A percentile compares a stretch with the other conserved stretches of the same genome.
These are phyloP conservation scores for Pristis pectinata DNA, from an alignment of 2,797 vertebrate species.

Conservation along the genomic window DNA sequence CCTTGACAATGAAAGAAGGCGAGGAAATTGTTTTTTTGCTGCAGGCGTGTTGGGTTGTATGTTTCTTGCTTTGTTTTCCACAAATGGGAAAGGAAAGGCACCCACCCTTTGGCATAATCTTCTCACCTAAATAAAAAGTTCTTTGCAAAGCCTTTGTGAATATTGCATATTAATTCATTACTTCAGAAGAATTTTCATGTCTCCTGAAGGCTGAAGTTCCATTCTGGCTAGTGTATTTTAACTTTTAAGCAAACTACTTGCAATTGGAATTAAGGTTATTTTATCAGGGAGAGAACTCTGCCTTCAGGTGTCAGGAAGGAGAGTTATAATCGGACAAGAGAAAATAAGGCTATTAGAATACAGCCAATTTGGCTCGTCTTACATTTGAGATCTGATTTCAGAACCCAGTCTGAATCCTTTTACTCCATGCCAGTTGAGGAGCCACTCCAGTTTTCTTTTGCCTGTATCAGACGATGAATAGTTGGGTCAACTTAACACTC, in stretches of 20 bases:
- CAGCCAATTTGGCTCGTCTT: not conserved
- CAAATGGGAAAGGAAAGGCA: constrained; percentile 25
- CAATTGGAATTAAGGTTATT: not conserved
- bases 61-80: constrained; percentile 29
- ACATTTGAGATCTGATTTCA: constrained; percentile 5
- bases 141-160: not conserved
- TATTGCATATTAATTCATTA: not conserved
- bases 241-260: not conserved
- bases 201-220: not conserved
- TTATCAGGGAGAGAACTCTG: not conserved
- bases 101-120: constrained; percentile 24
- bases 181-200: not conserved
- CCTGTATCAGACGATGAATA: not conserved
- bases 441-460: not conserved
- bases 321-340: not conserved
- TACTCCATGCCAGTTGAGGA: not conserved
- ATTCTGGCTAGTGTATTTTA: not conserved
- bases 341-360: not conserved
- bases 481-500: not conserved
- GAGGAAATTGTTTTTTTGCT: constrained; percentile 11
- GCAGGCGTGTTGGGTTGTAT: not conserved
- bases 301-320: not conserved
- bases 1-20: not conserved
- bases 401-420: not conserved
- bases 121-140: not conserved